A percentile compares a stretch with the other conserved stretches of the same genome.
phyloP scores from a whole-genome alignment of 2,888 invertebrate genomes.

The Pachycephus smyrnensis region DNA sequence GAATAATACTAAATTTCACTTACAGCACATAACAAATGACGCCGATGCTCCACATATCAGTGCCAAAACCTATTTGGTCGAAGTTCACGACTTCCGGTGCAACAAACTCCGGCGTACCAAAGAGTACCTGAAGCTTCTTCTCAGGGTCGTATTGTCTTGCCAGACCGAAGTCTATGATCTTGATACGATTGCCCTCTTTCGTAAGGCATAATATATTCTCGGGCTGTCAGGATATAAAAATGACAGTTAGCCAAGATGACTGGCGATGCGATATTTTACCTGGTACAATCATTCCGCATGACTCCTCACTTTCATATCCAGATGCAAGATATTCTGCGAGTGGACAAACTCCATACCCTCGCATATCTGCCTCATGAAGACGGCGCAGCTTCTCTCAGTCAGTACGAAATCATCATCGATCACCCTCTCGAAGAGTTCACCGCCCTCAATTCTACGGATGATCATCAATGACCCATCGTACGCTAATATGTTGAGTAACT shows the following conservation, averaged over 20 bases:
- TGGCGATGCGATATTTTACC: not conserved
- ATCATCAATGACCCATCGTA: not conserved
- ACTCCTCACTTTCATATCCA: slow-evolving; percentile 91
- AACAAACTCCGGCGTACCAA: slow-evolving; percentile 99
- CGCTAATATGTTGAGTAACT: not conserved
- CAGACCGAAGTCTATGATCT: slow-evolving; percentile 98
- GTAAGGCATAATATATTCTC: slow-evolving; percentile 98
- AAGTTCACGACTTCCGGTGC: slow-evolving; percentile 99
- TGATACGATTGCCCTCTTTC: slow-evolving; percentile 96
- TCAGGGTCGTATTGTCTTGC: slow-evolving; percentile 92
- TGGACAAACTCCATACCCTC: slow-evolving; percentile 99
- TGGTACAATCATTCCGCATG: not conserved
- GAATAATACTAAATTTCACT: slow-evolving; percentile 69
- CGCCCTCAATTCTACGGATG: slow-evolving; percentile 91
- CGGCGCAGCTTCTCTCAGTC: slow-evolving; percentile 95
- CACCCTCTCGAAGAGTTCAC: slow-evolving; percentile 98
- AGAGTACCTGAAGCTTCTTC: slow-evolving; percentile 92
- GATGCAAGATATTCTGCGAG: slow-evolving; percentile 92
- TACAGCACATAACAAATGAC: slow-evolving; percentile 98
- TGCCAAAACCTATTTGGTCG: slow-evolving; percentile 94
- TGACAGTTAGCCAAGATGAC: not conserved
- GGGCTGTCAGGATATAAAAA: slow-evolving; percentile 73
- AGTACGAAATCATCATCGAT: slow-evolving; percentile 98
- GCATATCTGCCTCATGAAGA: slow-evolving; percentile 98
- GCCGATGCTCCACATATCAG: slow-evolving; percentile 99